Conservation (phyloP, 2,113 vertebrate species). For the Oncorhynchus clarkii region DNA sequence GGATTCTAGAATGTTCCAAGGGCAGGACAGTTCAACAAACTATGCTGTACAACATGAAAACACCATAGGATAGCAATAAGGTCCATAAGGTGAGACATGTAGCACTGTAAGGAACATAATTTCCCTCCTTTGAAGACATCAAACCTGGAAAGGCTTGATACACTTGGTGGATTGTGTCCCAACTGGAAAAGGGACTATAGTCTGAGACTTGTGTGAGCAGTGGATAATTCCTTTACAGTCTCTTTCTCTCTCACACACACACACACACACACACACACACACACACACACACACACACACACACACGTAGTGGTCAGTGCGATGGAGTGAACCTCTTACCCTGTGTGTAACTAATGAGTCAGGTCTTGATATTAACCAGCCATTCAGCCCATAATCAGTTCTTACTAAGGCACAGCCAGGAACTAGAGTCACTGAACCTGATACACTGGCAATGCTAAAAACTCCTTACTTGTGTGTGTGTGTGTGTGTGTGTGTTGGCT, state of each 20-base stretch:
- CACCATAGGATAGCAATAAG: background rate
- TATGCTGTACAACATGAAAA: background rate
- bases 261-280: background rate
- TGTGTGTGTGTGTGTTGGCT: constrained; percentile 9
- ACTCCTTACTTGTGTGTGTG: constrained; percentile 29
- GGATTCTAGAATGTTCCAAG: constrained; percentile 8
- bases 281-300: background rate
- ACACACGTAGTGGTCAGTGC: constrained; percentile 44
- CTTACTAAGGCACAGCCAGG: background rate
- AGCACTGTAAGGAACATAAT: background rate
- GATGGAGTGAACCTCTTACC: constrained; percentile 57
- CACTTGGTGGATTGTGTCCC: too few species aligned
- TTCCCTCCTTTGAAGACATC: too few species aligned
- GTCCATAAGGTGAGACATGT: background rate
- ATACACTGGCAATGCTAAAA: constrained; percentile 33
- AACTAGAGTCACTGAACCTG: background rate
- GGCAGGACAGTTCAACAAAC: background rate
- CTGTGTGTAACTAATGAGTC: constrained; percentile 61
- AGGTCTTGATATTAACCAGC: constrained; percentile 53
- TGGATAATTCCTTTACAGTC: background rate
- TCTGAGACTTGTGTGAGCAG: background rate
- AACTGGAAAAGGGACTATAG: too few species aligned
- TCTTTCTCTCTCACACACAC: background rate
- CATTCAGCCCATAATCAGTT: constrained; percentile 52
- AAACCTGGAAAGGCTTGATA: too few species aligned